These are phyloP conservation scores for Bacillus rossius DNA, from an alignment of 1,140 invertebrate species.

Conservation along the genomic window DNA sequence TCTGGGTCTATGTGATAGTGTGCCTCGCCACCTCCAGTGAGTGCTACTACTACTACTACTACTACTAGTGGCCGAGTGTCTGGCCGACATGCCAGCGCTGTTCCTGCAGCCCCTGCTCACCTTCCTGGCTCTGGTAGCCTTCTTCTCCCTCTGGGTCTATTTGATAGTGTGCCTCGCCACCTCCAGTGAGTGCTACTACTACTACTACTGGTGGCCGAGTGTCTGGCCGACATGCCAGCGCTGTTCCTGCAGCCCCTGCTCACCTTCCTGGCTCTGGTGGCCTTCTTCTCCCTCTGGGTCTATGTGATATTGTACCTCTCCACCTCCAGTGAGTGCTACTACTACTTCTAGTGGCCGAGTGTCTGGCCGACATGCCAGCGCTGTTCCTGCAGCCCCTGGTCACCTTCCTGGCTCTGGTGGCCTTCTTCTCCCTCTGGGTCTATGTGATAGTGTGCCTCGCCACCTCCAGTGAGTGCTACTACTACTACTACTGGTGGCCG, in stretches of 20 bases:
- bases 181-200: slow-evolving; percentile 62
- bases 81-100: slow-evolving; percentile 74
- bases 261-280: slow-evolving; percentile 70
- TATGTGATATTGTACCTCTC: slow-evolving; percentile 64
- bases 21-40: slow-evolving; percentile 65
- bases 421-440: slow-evolving; percentile 84
- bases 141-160: slow-evolving; percentile 80
- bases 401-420: slow-evolving; percentile 70
- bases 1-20: slow-evolving; percentile 77
- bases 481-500: no score
- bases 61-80: no score
- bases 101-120: slow-evolving; percentile 85
- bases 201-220: no score
- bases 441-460: slow-evolving; percentile 64
- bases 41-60: no score
- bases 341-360: no score
- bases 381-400: slow-evolving; percentile 82
- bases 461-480: slow-evolving; percentile 66
- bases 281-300: slow-evolving; percentile 84
- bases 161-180: slow-evolving; percentile 68
- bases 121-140: slow-evolving; percentile 68
- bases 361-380: slow-evolving; percentile 74
- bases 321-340: slow-evolving; percentile 66
- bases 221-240: slow-evolving; percentile 74
- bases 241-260: slow-evolving; percentile 82